phyloP scores from a whole-genome alignment of 2,797 vertebrate genomes.

The Malurus leucopterus region DNA sequence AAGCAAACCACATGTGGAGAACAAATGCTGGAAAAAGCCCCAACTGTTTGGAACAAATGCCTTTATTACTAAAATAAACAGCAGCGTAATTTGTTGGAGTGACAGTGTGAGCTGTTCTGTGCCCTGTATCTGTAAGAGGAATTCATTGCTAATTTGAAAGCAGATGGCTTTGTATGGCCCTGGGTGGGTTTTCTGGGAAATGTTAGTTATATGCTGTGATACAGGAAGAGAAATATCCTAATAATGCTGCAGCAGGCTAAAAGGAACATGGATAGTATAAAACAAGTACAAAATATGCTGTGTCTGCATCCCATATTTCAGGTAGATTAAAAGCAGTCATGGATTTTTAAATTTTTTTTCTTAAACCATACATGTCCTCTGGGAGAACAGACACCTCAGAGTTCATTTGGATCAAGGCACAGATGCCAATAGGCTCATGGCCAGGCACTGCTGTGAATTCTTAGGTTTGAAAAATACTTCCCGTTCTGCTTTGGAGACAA shows the following conservation, averaged over 20 bases:
- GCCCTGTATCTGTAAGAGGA: not conserved
- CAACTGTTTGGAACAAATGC: slow-evolving; percentile 40
- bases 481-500: slow-evolving; percentile 43
- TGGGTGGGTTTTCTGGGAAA: slow-evolving; percentile 5
- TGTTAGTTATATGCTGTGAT: not conserved
- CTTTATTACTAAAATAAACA: slow-evolving; percentile 48
- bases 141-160: slow-evolving; percentile 2
- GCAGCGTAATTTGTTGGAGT: not conserved
- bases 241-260: not conserved
- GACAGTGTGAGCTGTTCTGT: not conserved
- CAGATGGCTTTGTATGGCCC: slow-evolving; percentile 1
- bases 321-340: slow-evolving; percentile 39
- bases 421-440: slow-evolving; percentile 26
- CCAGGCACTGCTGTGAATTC: slow-evolving; percentile 39
- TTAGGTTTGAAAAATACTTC: slow-evolving; percentile 49
- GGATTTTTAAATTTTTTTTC: not conserved
- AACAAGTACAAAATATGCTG: not conserved
- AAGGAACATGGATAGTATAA: not conserved
- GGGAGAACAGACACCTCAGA: slow-evolving; percentile 29
- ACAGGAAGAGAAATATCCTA: slow-evolving; percentile 12
- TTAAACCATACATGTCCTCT: not conserved
- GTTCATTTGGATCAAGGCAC: slow-evolving; percentile 32
- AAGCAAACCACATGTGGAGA: slow-evolving; percentile 52
- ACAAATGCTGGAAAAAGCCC: slow-evolving; percentile 36
- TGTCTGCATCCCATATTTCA: slow-evolving; percentile 31